Evolutionary conservation across 2,113 vertebrate genomes (phyloP).

Genomic region (Dicerorhinus sumatrensis): DNA sequence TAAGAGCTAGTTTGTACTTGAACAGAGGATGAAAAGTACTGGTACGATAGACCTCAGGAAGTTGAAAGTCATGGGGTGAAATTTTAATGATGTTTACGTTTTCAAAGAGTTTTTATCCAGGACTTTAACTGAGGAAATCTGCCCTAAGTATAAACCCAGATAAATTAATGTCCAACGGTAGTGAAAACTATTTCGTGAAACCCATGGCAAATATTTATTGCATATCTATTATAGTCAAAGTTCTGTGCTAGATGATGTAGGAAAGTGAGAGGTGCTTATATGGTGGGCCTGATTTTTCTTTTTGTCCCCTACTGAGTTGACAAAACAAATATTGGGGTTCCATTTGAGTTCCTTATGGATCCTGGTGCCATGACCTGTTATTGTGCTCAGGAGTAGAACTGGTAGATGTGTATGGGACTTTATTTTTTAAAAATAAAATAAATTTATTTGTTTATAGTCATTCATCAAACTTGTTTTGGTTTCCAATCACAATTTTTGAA

Average conservation of each 20-base stretch:
- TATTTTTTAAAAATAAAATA: background rate
- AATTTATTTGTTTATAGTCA: background rate
- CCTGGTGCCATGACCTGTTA: background rate
- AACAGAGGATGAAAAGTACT: slow-evolving; percentile 15
- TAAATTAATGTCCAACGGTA: background rate
- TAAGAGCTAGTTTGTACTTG: background rate
- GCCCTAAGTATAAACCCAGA: background rate
- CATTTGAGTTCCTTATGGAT: background rate
- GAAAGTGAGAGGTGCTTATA: background rate
- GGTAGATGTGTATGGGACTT: background rate
- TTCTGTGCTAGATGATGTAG: background rate
- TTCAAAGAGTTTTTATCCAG: background rate
- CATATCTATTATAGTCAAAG: background rate
- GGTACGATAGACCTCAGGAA: background rate
- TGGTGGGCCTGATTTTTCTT: background rate
- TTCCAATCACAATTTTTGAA: background rate
- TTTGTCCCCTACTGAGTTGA: background rate
- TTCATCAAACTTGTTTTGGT: background rate
- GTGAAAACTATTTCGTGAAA: background rate
- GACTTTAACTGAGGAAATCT: background rate
- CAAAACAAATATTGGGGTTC: background rate
- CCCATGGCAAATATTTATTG: background rate
- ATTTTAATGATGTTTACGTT: slow-evolving; percentile 46
- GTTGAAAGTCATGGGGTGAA: background rate
- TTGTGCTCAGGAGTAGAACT: background rate